Base-by-base conservation (phyloP, 2,797 vertebrate genomes). In the Siniperca scherzeri region DNA sequence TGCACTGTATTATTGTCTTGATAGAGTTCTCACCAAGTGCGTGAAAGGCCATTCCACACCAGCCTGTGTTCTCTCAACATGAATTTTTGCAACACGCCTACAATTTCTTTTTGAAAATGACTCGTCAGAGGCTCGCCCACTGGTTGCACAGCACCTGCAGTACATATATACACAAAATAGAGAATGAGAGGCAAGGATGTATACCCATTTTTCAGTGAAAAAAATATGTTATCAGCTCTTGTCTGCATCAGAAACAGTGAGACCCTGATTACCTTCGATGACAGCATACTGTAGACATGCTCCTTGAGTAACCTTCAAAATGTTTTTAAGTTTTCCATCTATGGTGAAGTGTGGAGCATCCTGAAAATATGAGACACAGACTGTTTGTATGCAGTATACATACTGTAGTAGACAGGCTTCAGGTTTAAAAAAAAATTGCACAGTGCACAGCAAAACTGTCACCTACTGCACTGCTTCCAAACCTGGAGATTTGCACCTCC, bases 21-120 rank as follows among this genome's bases (percentile, higher is more conserved):
- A 52, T n/a, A 9, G 4, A 8, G 16, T 48, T 57, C 96, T 96
- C 87, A 98, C 97, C 97, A 98, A 77, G 91, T 94, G 12, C 93
- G 94, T 76, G 95, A 94, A 62, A 97, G 65, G 88, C 91, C 87
- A 85, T 97, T 98, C 97, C 97, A 98, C 77, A 98, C 91, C 74
- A 97, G 92, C 55, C 95, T 96, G 90, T 98, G 97, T 70, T 98
- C 97, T 48, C 88, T 96, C 74, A 98, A 85, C 38, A 96, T 91
- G 70, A 97, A 94, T 78, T 94, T 97, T 90, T 97, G 97, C 65
- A 98, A 94, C 80, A 98, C 97, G 0, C 97, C 97, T 9, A 94
- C 87, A 33, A 85, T 83, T 66, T 96, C 92, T 79, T 96, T 95
- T 77, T 97, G 95, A 90, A 96, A 97, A 40, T 95, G 94, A 90